These are phyloP conservation scores for Leguminivora glycinivorella DNA, from an alignment of 1,140 invertebrate genomes.

Conservation along the genomic window DNA sequence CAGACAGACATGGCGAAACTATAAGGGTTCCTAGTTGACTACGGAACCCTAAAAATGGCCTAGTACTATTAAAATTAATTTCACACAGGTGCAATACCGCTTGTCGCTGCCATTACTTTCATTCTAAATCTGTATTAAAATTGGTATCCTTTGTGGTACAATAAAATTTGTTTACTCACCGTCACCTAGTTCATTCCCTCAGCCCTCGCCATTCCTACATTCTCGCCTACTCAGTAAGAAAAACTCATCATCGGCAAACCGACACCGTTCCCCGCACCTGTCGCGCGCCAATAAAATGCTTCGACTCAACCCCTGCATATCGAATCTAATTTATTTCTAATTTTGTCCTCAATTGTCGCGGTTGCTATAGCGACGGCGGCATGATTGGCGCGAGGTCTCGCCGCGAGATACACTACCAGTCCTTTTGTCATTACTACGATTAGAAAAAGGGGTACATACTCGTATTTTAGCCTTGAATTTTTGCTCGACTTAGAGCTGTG, in stretches of 20 bases:
- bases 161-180: not conserved
- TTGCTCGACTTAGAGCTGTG: not conserved
- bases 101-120: too few species aligned
- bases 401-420: too few species aligned
- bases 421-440: too few species aligned
- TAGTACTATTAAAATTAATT: too few species aligned
- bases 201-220: not conserved
- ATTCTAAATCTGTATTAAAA: too few species aligned
- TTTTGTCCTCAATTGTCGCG: conserved; percentile 52
- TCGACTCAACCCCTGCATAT: conserved; percentile 44
- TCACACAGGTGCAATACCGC: too few species aligned
- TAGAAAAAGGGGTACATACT: too few species aligned
- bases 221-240: conserved; percentile 30
- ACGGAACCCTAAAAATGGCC: too few species aligned
- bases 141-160: too few species aligned
- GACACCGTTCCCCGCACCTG: conserved; percentile 59
- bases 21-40: too few species aligned
- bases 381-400: too few species aligned
- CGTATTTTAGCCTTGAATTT: conserved; percentile 45
- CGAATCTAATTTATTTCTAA: conserved; percentile 67
- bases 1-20: too few species aligned
- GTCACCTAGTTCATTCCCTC: not conserved
- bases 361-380: conserved; percentile 42
- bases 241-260: conserved; percentile 46
- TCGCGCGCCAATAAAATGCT: conserved; percentile 51